These are phyloP conservation scores for Neodontobutis hainanensis DNA, from an alignment of 2,113 vertebrate species.

Conservation along the genomic window DNA sequence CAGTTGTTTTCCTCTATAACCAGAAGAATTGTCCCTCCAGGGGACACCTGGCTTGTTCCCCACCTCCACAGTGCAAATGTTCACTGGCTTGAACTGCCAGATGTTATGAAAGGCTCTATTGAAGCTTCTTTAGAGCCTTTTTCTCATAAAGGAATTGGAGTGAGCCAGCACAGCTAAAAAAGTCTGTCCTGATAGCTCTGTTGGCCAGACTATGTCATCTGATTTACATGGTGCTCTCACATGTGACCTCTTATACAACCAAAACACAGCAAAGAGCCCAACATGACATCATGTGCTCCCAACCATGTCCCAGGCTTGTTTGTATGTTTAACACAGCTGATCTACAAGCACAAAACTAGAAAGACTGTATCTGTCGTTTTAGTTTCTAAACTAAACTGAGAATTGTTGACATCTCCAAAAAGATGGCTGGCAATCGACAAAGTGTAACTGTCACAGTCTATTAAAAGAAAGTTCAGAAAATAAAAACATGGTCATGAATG, in stretches of 20 bases:
- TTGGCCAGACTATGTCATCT: constrained; percentile 65
- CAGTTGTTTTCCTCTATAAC: constrained; percentile 51
- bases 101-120: constrained; percentile 76
- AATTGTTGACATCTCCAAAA: constrained; percentile 35
- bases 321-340: background rate
- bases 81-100: constrained; percentile 63
- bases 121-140: constrained; percentile 49
- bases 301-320: constrained; percentile 18
- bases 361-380: background rate
- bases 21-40: constrained; percentile 69
- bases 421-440: constrained; percentile 6
- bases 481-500: constrained; percentile 31
- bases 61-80: constrained; percentile 62
- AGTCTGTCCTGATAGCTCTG: constrained; percentile 49
- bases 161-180: constrained; percentile 37
- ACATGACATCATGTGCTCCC: constrained; percentile 24
- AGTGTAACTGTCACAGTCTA: constrained; percentile 10
- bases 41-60: constrained; percentile 71
- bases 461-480: constrained; percentile 41
- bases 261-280: constrained; percentile 12
- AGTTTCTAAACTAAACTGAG: constrained; percentile 1
- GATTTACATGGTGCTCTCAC: constrained; percentile 44
- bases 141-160: constrained; percentile 55
- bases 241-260: constrained; percentile 19
- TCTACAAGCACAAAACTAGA: background rate